phyloP scores from a whole-genome alignment of 2,797 vertebrate genomes.

The Acanthurus lineatus region DNA sequence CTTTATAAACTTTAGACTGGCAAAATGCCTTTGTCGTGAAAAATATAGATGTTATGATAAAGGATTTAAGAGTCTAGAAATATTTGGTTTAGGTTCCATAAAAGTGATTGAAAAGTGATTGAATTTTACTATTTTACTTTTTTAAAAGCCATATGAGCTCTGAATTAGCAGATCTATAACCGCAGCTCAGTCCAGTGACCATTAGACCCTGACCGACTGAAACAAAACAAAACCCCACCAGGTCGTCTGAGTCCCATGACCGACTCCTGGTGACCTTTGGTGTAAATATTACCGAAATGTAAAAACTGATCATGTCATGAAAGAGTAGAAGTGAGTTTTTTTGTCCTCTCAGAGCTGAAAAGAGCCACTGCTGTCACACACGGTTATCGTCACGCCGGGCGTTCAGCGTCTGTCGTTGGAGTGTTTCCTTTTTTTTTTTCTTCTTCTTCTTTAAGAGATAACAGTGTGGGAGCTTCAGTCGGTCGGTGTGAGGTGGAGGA shows the following conservation, averaged over 20 bases:
- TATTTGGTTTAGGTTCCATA: too few species aligned
- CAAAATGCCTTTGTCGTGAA: too few species aligned
- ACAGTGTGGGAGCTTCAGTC: conserved; percentile 50
- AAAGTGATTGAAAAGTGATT: too few species aligned
- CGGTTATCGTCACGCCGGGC: conserved; percentile 37
- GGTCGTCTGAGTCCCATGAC: conserved; percentile 20
- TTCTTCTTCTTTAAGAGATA: conserved; percentile 34
- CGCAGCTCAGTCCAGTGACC: background rate
- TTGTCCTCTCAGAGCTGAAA: conserved; percentile 45
- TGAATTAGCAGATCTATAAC: conserved; percentile 4
- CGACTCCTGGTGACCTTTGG: conserved; percentile 46
- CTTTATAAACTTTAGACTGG: too few species aligned
- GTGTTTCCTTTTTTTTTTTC: background rate
- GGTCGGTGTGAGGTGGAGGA: conserved; percentile 47
- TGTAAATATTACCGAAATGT: conserved; percentile 40
- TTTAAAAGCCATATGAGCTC: too few species aligned
- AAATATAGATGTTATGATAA: too few species aligned
- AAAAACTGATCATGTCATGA: conserved; percentile 44
- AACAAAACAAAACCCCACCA: conserved; percentile 4
- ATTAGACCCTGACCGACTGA: conserved; percentile 18
- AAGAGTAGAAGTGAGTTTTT: conserved; percentile 33
- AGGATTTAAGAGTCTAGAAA: too few species aligned
- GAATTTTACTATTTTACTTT: too few species aligned
- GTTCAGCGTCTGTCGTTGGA: conserved; percentile 56
- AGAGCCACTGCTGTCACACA: conserved; percentile 53